A percentile compares a stretch with the other conserved stretches of the same genome.
phyloP scores from a whole-genome alignment of 1,140 invertebrate species.

The Drosophila obscura region DNA sequence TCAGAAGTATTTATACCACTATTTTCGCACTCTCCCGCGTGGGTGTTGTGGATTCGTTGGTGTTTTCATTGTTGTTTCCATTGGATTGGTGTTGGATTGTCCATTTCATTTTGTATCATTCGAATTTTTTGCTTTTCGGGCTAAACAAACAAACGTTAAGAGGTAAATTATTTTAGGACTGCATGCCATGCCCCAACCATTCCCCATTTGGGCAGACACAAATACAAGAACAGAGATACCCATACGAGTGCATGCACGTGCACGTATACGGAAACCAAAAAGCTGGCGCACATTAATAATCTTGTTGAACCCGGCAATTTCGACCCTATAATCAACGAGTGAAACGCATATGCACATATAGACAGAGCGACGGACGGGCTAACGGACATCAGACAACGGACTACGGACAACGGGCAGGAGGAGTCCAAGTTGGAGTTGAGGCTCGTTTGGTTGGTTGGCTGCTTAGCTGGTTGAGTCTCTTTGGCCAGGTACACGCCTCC shows the following conservation, averaged over 20 bases:
- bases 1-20: conserved; percentile 78
- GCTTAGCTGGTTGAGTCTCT: conserved; percentile 46
- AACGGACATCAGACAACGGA: conserved; percentile 31
- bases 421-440: conserved; percentile 34
- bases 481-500: conserved; percentile 74
- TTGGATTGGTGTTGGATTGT: conserved; percentile 42
- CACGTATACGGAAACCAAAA: conserved; percentile 51
- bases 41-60: conserved; percentile 50
- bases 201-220: conserved; percentile 2
- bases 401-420: conserved; percentile 27
- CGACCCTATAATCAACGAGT: conserved; percentile 80
- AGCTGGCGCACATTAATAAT: conserved; percentile 79
- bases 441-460: conserved; percentile 64
- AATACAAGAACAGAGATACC: conserved; percentile 38
- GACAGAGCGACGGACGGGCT: conserved; percentile 41
- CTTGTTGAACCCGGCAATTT: conserved; percentile 81
- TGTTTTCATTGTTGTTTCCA: conserved; percentile 31
- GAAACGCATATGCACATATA: conserved; percentile 81
- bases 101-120: conserved; percentile 41
- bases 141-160: conserved; percentile 58
- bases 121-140: conserved; percentile 54
- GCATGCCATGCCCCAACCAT: conserved; percentile 47
- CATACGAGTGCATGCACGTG: conserved; percentile 24
- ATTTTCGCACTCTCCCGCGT: conserved; percentile 67
- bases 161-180: conserved; percentile 55